Conservation (phyloP, 2,888 invertebrate genomes). For the Apeira syringaria region DNA sequence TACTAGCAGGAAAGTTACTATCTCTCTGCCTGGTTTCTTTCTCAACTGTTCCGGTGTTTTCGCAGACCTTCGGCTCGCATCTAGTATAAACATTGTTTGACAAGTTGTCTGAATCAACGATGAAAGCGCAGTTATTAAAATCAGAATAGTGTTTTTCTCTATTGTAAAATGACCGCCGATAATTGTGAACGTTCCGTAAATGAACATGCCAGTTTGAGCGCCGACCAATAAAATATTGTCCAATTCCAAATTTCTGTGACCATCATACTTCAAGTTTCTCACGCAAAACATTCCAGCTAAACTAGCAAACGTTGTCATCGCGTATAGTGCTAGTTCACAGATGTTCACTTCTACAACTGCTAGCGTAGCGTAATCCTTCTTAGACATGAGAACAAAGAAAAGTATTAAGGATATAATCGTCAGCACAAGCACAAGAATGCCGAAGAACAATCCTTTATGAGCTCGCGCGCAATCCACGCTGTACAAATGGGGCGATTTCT, state of each 20-base stretch:
- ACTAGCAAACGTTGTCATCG: conserved; percentile 93
- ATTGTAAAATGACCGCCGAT: conserved; percentile 96
- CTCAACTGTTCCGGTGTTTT: conserved; percentile 91
- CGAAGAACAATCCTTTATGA: conserved; percentile 96
- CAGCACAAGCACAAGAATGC: conserved; percentile 92
- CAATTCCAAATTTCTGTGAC: conserved; percentile 90
- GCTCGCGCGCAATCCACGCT: conserved; percentile 97
- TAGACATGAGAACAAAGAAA: conserved; percentile 94
- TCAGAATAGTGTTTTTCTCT: conserved; percentile 90
- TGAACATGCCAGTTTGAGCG: conserved; percentile 96
- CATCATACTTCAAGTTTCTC: conserved; percentile 92
- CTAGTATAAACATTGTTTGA: conserved; percentile 95
- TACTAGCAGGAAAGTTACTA: conserved; percentile 95
- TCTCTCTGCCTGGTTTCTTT: conserved; percentile 95
- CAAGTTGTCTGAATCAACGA: conserved; percentile 94
- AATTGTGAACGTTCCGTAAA: conserved; percentile 96
- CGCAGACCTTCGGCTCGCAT: conserved; percentile 93
- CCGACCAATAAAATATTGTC: conserved; percentile 96
- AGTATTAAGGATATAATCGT: conserved; percentile 96
- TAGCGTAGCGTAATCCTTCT: conserved; percentile 90
- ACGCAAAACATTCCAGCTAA: conserved; percentile 95
- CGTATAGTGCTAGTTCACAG: conserved; percentile 93
- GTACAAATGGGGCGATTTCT: conserved; percentile 94
- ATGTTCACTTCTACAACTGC: conserved; percentile 95
- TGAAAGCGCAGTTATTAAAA: conserved; percentile 92